These are phyloP conservation scores for Onychomys arenicola DNA, from an alignment of 2,797 vertebrate genomes.

Conservation along the genomic window DNA sequence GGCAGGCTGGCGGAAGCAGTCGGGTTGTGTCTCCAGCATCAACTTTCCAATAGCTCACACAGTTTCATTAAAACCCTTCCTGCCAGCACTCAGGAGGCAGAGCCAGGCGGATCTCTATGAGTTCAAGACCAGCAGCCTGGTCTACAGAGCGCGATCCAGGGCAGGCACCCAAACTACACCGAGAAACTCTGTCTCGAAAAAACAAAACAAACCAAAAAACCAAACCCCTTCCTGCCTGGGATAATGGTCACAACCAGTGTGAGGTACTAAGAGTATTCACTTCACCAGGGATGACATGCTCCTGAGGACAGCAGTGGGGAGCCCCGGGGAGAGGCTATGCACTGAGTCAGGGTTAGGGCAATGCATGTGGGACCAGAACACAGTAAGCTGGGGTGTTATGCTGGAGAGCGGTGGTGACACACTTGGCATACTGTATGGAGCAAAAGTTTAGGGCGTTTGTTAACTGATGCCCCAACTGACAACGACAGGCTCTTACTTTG, in stretches of 20 bases:
- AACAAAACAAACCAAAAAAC: too few relatives aligned
- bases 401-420: neutral
- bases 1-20: neutral
- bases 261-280: neutral
- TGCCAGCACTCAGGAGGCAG: neutral
- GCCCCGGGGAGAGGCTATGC: neutral
- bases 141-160: too few relatives aligned
- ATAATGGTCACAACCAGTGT: neutral
- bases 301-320: neutral
- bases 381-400: neutral
- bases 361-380: neutral
- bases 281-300: neutral
- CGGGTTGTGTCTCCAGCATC: neutral
- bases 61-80: slow-evolving; percentile 37
- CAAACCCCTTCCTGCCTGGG: neutral
- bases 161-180: too few relatives aligned
- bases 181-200: too few relatives aligned
- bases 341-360: neutral
- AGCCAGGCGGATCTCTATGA: too few relatives aligned
- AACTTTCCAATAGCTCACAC: slow-evolving; percentile 29
- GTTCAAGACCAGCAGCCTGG: too few relatives aligned
- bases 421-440: neutral
- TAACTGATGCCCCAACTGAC: neutral
- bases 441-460: neutral
- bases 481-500: slow-evolving; percentile 8